phyloP scores from a whole-genome alignment of 2,113 vertebrate genomes.

The Dendropsophus ebraccatus region DNA sequence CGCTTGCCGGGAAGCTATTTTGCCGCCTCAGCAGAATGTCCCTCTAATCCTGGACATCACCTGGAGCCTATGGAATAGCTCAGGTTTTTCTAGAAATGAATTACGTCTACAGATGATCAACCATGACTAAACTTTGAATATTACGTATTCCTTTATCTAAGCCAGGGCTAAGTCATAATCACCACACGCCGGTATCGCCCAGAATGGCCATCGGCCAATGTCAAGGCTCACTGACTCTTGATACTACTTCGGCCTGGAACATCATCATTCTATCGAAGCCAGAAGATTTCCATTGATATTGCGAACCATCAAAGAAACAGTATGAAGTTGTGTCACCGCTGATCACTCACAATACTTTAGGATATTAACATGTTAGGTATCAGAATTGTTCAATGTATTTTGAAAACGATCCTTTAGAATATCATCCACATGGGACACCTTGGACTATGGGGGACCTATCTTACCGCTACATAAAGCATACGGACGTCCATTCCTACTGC shows the following conservation, averaged over 20 bases:
- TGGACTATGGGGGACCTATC: too few relatives aligned
- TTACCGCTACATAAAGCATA: too few relatives aligned
- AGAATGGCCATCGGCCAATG: too few relatives aligned
- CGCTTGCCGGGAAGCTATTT: slow-evolving; percentile 11
- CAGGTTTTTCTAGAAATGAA: background rate
- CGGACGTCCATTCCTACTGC: background rate
- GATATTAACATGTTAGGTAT: too few relatives aligned
- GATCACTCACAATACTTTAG: too few relatives aligned
- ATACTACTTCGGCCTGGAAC: background rate
- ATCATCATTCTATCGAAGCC: background rate
- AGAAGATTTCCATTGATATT: background rate
- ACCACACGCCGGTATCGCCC: too few relatives aligned
- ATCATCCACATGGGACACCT: too few relatives aligned
- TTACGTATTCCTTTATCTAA: background rate
- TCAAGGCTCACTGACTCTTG: background rate
- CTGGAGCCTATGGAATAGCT: background rate
- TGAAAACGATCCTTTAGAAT: too few relatives aligned
- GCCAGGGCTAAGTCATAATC: background rate
- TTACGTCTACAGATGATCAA: background rate
- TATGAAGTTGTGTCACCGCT: too few relatives aligned
- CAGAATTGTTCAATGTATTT: too few relatives aligned
- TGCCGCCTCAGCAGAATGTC: slow-evolving; percentile 33
- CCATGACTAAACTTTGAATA: background rate
- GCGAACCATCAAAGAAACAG: too few relatives aligned
- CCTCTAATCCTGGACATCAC: slow-evolving; percentile 9